Evolutionary conservation across 2,797 vertebrate species (phyloP).

Genomic region (Melanotaenia trifasciata): DNA sequence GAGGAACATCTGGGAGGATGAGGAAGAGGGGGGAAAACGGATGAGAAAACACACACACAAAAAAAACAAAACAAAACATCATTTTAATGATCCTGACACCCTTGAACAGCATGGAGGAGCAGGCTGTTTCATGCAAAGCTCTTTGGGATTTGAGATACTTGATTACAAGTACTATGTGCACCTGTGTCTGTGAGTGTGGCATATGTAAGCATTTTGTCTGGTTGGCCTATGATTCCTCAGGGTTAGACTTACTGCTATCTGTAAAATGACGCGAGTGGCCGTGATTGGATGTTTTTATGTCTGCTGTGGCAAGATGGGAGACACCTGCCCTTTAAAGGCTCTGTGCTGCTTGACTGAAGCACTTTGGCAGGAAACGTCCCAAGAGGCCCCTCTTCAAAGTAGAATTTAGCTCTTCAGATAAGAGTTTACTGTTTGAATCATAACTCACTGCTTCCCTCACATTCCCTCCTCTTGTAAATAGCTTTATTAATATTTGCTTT

Average conservation of each 20-base stretch:
- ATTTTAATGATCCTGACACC: slow-evolving; percentile 76
- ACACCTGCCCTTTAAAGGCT: slow-evolving; percentile 25
- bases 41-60: slow-evolving; percentile 32
- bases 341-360: slow-evolving; percentile 43
- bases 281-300: slow-evolving; percentile 41
- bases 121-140: slow-evolving; percentile 37
- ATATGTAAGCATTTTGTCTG: slow-evolving; percentile 42
- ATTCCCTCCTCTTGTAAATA: slow-evolving; percentile 66
- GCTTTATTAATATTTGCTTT: slow-evolving; percentile 33
- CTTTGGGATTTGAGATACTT: slow-evolving; percentile 69
- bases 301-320: slow-evolving; percentile 44
- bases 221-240: slow-evolving; percentile 81
- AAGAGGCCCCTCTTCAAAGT: slow-evolving; percentile 12
- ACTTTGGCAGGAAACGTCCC: slow-evolving; percentile 25
- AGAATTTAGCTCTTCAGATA: slow-evolving; percentile 46
- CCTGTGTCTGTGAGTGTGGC: slow-evolving; percentile 8
- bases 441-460: slow-evolving; percentile 19
- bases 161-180: slow-evolving; percentile 63
- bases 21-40: neutral
- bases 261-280: slow-evolving; percentile 40
- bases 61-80: slow-evolving; percentile 1
- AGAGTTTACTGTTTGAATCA: slow-evolving; percentile 61
- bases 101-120: slow-evolving; percentile 76
- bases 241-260: slow-evolving; percentile 69
- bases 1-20: slow-evolving; percentile 18